A percentile compares a stretch with the other conserved stretches of the same genome.
Conservation (phyloP, 2,113 vertebrate genomes). For the Microtus montanus region DNA sequence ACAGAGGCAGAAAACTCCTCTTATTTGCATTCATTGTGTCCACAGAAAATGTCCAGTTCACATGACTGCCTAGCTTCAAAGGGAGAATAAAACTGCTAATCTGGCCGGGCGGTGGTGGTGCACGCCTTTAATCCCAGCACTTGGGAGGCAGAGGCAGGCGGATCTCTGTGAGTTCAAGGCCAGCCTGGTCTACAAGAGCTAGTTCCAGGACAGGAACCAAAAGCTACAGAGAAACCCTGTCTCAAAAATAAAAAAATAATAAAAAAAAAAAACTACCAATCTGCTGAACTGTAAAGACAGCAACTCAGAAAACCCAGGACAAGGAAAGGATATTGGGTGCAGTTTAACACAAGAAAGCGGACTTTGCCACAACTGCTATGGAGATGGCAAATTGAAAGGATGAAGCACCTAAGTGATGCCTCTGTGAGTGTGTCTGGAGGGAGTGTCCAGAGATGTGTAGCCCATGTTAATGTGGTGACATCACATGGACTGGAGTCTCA, state of each 20-base stretch:
- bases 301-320: slow-evolving; percentile 81
- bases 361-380: background rate
- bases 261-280: slow-evolving; percentile 69
- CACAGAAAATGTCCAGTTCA: slow-evolving; percentile 87
- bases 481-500: background rate
- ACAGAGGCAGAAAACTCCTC: slow-evolving; percentile 87
- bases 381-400: background rate
- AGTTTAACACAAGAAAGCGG: slow-evolving; percentile 66
- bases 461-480: background rate
- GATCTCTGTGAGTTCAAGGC: no score
- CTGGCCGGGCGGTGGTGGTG: background rate
- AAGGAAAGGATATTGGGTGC: slow-evolving; percentile 60
- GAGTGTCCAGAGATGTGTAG: background rate
- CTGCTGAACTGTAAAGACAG: slow-evolving; percentile 84
- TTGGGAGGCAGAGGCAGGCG: no score
- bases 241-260: no score
- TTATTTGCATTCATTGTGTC: slow-evolving; percentile 87
- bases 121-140: no score
- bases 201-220: no score
- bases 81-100: slow-evolving; percentile 87
- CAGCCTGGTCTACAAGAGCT: no score
- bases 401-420: background rate
- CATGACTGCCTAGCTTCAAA: slow-evolving; percentile 86
- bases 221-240: no score
- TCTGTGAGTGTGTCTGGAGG: background rate